Evolutionary conservation across 2,113 vertebrate genomes (phyloP).

Genomic region (Geococcyx californianus): DNA sequence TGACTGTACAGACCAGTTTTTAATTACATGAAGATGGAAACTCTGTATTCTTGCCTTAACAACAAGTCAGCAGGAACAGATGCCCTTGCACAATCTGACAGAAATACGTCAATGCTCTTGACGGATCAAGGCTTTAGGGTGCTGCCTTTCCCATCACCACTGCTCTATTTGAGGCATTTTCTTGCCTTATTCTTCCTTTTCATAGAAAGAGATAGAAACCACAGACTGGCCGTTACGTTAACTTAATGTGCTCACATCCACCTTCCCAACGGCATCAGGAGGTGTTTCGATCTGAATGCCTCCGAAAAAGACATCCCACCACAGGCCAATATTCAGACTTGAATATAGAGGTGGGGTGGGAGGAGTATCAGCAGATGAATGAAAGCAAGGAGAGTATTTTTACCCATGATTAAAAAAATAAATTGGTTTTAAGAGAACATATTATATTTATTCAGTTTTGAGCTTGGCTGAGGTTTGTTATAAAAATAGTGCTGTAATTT

Average conservation of each 20-base stretch:
- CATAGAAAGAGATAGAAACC: neutral
- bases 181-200: neutral
- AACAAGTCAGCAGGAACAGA: neutral
- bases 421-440: slow-evolving; percentile 38
- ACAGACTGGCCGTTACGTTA: neutral
- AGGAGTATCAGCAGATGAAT: slow-evolving; percentile 40
- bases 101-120: neutral
- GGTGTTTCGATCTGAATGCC: neutral
- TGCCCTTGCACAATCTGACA: neutral
- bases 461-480: slow-evolving; percentile 64
- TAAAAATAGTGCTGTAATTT: slow-evolving; percentile 62
- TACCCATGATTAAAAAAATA: slow-evolving; percentile 17
- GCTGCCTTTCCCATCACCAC: neutral
- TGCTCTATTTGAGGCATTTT: neutral
- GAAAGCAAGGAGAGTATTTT: slow-evolving; percentile 47
- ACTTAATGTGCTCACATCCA: neutral
- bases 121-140: neutral
- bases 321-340: neutral
- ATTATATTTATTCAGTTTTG: slow-evolving; percentile 57
- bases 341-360: neutral
- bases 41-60: neutral
- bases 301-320: neutral
- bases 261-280: neutral
- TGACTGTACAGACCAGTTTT: neutral
- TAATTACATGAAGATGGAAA: neutral